Evolutionary conservation across 2,888 invertebrate genomes (phyloP), one percentile per base, ranked within the genome.

Genomic region (Chloroclystis v-ata): DNA sequence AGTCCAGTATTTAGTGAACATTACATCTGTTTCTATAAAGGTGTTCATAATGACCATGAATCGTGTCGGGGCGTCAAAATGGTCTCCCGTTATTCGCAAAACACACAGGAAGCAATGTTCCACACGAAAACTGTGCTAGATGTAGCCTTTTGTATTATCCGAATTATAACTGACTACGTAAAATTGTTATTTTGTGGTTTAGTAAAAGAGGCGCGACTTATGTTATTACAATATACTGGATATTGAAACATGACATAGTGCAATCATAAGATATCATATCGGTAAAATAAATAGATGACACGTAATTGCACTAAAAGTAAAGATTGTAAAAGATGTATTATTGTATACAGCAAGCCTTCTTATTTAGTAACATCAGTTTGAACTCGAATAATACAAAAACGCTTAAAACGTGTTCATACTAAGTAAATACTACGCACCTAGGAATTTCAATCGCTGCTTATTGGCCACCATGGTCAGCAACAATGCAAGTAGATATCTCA

Each of bases 391-490:
- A 28, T n/a, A 28, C 28, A 28, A 8, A 10, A 35, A 10, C 20
- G 7, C 5, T 28, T 52, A 61, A 66, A 69, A 68, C 67, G 61
- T 62, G 62, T 69, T 73, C 68, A 69, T 61, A 63, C 59, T 67
- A 62, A 47, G 49, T 48, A 30, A 26, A 10, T 24, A n/a, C n/a
- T 93, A 94, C 79, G 91, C 92, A 63, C 96, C 95, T 68, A 96
- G 82, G 64, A 92, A 93, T 52, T 92, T 91, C 35, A 96, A 89
- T 64, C 93, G 91, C 60, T 93, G 93, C 56, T 92, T 92, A n/a
- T 92, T 91, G 11, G 95, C 95, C 56, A 96, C 95, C 77, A 94
- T 93, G 63, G 95, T 95, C 42, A 96, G 79, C 30, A 96, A 89
- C 32, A 95, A 92, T 1, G 95, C 96, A 56, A 96, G 86, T 28